These are phyloP conservation scores for Aporrectodea caliginosa DNA, from an alignment of 1,140 invertebrate species.

Conservation along the genomic window DNA sequence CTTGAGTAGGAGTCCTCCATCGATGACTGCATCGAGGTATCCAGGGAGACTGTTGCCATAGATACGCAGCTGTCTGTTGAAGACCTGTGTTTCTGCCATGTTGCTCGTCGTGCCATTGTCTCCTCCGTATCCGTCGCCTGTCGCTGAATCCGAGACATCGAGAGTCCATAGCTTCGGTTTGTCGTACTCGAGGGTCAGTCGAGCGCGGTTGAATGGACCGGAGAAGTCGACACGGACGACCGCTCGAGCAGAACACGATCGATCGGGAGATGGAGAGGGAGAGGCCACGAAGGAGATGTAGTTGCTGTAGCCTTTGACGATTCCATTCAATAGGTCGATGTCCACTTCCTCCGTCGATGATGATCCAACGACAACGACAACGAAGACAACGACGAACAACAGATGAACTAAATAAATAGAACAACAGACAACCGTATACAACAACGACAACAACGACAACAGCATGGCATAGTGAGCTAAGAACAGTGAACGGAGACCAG, in stretches of 20 bases:
- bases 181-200: conserved; percentile 47
- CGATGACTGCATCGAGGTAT: conserved; percentile 46
- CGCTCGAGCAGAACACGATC: conserved; percentile 45
- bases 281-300: conserved; percentile 46
- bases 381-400: neutral
- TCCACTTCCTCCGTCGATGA: conserved; percentile 35
- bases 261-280: conserved; percentile 34
- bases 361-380: no score
- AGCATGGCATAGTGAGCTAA: neutral
- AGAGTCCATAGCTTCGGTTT: conserved; percentile 50
- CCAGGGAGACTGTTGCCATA: conserved; percentile 48
- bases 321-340: conserved; percentile 43
- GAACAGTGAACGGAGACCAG: neutral
- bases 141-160: conserved; percentile 48
- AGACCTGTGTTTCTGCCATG: conserved; percentile 49
- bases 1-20: conserved; percentile 47
- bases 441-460: neutral
- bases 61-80: conserved; percentile 49
- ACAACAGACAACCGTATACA: neutral
- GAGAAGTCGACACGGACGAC: conserved; percentile 50
- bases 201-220: conserved; percentile 38
- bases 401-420: neutral
- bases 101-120: conserved; percentile 46
- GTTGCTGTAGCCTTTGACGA: conserved; percentile 50
- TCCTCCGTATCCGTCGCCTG: conserved; percentile 47